These are phyloP conservation scores for Lepus oiostolus DNA, from an alignment of 2,797 vertebrate genomes.

Conservation along the genomic window DNA sequence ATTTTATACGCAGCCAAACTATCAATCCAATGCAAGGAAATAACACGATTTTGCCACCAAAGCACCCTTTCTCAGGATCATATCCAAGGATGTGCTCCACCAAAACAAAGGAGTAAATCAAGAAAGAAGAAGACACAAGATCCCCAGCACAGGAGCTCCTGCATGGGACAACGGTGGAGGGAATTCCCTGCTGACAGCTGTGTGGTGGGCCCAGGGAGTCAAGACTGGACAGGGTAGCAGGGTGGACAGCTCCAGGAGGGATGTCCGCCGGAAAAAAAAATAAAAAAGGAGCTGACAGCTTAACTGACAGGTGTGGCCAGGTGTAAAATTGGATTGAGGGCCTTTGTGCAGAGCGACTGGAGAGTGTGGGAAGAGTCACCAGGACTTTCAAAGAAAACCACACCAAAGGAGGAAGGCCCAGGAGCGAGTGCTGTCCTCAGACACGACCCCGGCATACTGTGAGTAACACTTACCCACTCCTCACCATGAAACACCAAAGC, in stretches of 20 bases:
- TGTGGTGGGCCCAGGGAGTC: neutral
- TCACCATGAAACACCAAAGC: neutral
- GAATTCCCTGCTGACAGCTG: neutral
- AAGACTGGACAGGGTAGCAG: neutral
- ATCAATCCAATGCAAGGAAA: neutral
- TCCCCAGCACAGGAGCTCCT: rapidly evolving
- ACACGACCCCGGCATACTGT: neutral
- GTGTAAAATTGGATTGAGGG: conserved; percentile 76
- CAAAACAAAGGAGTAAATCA: conserved; percentile 19
- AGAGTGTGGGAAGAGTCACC: conserved; percentile 63
- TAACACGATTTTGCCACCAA: neutral
- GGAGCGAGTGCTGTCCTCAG: neutral
- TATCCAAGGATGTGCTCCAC: conserved; percentile 18
- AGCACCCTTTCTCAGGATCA: neutral
- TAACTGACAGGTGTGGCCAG: conserved; percentile 66
- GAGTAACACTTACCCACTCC: neutral
- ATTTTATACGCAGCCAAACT: conserved; percentile 68
- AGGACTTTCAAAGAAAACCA: conserved; percentile 41
- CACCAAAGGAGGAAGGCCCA: neutral
- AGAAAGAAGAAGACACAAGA: conserved; percentile 28
- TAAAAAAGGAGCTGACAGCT: conserved; percentile 57
- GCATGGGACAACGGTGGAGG: neutral
- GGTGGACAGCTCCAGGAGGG: neutral
- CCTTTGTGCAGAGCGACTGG: conserved; percentile 55
- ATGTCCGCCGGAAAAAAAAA: conserved; percentile 21